phyloP scores from a whole-genome alignment of 2,888 invertebrate species.

The Sphaerophoria taeniata region DNA sequence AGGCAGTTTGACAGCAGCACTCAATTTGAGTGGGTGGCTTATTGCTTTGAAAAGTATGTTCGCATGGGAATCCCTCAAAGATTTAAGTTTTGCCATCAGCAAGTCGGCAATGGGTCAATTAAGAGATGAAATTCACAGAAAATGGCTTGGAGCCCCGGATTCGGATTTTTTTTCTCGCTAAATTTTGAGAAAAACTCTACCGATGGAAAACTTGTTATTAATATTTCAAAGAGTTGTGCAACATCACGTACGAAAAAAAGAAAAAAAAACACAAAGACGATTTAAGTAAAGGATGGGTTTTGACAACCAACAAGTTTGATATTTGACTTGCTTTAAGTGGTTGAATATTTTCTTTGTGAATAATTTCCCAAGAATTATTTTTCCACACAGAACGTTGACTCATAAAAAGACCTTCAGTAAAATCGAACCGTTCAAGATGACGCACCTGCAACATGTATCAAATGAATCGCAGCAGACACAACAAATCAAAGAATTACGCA shows the following conservation, averaged over 20 bases:
- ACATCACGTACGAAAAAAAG: no score
- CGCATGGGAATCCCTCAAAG: background rate
- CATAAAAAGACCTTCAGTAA: background rate
- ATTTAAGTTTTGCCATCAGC: background rate
- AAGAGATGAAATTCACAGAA: background rate
- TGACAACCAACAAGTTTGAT: no score
- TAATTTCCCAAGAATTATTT: background rate
- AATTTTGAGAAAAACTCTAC: no score
- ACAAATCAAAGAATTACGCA: conserved; percentile 4
- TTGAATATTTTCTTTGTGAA: background rate
- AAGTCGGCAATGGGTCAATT: background rate
- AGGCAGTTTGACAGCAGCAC: background rate
- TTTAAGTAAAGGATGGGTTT: no score
- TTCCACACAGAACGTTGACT: conserved; percentile 1
- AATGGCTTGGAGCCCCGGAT: background rate
- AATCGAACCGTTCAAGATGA: background rate
- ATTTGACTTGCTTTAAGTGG: no score
- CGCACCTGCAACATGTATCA: conserved; percentile 21
- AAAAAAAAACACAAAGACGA: no score
- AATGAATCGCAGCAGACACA: background rate
- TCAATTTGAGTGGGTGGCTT: conserved; percentile 5
- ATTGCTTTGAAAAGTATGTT: conserved; percentile 13
- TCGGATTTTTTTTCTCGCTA: no score
- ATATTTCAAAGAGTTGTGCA: no score
- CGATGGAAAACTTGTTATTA: no score